Evolutionary conservation across 2,888 invertebrate genomes (phyloP).

Genomic region (Sthenelais limicola): DNA sequence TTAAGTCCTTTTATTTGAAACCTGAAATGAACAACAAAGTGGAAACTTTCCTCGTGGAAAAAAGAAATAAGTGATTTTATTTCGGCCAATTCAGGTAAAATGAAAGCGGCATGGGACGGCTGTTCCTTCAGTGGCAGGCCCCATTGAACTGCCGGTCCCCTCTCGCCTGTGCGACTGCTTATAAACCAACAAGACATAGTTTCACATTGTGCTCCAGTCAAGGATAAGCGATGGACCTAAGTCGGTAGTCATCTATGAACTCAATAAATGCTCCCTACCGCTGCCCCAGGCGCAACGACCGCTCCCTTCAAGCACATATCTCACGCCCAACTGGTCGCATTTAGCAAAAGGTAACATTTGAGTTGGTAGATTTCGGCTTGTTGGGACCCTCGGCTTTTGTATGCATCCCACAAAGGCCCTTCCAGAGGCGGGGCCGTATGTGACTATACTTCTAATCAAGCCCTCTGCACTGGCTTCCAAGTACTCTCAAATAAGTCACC

Average conservation of each 20-base stretch:
- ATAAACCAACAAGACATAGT: background rate
- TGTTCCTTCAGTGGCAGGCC: background rate
- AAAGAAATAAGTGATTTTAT: background rate
- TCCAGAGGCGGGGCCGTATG: background rate
- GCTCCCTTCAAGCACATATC: background rate
- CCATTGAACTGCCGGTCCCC: background rate
- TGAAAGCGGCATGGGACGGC: background rate
- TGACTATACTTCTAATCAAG: slow-evolving; percentile 28
- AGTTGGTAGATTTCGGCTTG: background rate
- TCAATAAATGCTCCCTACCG: slow-evolving; percentile 4
- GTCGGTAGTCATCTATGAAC: background rate
- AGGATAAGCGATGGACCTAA: background rate
- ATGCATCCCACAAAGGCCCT: background rate
- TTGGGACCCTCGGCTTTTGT: background rate
- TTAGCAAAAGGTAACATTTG: slow-evolving; percentile 24
- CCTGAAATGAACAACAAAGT: no score
- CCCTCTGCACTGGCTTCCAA: no score
- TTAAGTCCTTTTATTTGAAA: no score
- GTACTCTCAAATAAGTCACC: no score
- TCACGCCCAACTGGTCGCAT: slow-evolving; percentile 22
- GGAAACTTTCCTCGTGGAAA: background rate
- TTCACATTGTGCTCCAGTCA: slow-evolving; percentile 1
- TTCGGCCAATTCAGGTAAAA: no score
- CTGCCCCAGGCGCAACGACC: background rate
- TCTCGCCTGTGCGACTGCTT: background rate